phyloP scores from a whole-genome alignment of 2,797 vertebrate species.

The Dendrocincla fuliginosa region DNA sequence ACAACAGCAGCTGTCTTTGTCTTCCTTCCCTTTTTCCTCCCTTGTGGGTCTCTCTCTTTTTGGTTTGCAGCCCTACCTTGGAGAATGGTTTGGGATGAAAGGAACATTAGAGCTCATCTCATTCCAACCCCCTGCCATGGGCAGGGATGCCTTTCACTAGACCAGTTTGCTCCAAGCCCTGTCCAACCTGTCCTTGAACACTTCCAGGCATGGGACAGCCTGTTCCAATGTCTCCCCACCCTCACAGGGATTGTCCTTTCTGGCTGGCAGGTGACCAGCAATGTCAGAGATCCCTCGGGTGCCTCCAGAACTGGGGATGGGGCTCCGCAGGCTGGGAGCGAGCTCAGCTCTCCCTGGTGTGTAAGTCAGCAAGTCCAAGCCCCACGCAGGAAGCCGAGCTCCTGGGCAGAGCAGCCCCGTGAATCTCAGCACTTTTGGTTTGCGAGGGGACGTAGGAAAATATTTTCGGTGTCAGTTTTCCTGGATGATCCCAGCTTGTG shows the following conservation, averaged over 20 bases:
- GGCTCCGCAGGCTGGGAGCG: fast-evolving
- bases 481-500: background rate
- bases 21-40: background rate
- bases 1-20: background rate
- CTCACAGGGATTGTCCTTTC: background rate
- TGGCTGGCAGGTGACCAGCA: background rate
- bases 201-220: background rate
- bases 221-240: background rate
- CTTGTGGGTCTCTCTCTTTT: background rate
- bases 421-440: conserved; percentile 53
- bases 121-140: background rate
- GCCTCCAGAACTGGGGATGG: background rate
- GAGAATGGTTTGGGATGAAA: background rate
- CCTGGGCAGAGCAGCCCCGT: background rate
- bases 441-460: conserved; percentile 34
- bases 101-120: background rate
- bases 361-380: background rate
- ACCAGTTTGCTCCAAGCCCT: background rate
- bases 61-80: background rate
- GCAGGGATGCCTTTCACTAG: background rate
- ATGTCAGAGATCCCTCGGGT: background rate
- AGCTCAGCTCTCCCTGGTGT: background rate
- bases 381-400: conserved; percentile 32
- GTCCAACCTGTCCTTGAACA: background rate
- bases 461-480: conserved; percentile 57